Conservation (phyloP, 2,797 vertebrate species). For the Anomalospiza imberbis region DNA sequence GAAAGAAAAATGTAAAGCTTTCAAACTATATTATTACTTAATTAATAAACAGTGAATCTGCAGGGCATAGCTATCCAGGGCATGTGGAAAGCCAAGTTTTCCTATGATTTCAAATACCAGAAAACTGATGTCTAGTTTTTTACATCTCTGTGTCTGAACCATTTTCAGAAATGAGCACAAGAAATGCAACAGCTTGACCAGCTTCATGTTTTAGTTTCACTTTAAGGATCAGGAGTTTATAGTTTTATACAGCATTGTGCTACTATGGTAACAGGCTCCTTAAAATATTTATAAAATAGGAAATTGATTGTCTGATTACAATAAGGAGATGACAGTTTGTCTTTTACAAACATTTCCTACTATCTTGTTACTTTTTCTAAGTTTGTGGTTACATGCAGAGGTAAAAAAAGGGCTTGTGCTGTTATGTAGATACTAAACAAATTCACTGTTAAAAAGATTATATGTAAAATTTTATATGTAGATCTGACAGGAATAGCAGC, state of each 20-base stretch:
- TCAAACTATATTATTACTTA: neutral
- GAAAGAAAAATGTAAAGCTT: neutral
- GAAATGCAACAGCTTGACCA: constrained; percentile 21
- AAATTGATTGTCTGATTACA: neutral
- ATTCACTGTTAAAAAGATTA: neutral
- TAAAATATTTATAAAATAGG: neutral
- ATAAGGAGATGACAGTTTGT: neutral
- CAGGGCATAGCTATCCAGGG: neutral
- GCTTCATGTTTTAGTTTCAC: neutral
- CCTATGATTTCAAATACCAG: neutral
- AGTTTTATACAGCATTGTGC: neutral
- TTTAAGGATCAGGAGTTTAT: neutral
- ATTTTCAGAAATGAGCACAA: constrained; percentile 48
- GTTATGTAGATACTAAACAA: neutral
- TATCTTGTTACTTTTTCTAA: neutral
- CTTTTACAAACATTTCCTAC: neutral
- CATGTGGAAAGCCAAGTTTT: neutral
- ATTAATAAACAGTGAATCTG: neutral
- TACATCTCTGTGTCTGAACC: neutral
- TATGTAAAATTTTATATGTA: neutral
- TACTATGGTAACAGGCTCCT: neutral
- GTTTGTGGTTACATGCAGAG: neutral
- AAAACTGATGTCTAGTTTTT: neutral
- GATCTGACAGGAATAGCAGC: neutral
- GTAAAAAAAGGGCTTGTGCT: neutral